Conservation (phyloP, 1,140 invertebrate genomes). For the Ceratina australensis region DNA sequence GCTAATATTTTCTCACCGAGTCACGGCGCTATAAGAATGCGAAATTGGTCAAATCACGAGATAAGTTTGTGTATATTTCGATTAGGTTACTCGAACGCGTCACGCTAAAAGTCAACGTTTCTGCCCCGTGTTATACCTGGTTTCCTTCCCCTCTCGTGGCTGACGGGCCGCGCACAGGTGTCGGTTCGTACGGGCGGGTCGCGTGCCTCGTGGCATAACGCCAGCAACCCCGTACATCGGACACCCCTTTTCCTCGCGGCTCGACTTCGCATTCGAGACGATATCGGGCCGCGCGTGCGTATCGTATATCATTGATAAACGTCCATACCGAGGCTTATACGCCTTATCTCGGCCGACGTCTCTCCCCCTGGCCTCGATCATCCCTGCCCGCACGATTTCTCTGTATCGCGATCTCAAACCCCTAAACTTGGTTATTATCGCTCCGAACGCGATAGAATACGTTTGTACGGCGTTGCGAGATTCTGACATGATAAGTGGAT, state of each 20-base stretch:
- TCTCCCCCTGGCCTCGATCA: constrained; percentile 20
- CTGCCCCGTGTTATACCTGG: too few species aligned
- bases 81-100: background rate
- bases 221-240: constrained; percentile 66
- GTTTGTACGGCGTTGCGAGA: too few species aligned
- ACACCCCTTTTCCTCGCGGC: constrained; percentile 51
- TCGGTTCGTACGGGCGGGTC: constrained; percentile 69
- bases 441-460: background rate
- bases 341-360: constrained; percentile 60
- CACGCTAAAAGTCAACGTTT: constrained; percentile 4
- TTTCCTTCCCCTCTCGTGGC: background rate
- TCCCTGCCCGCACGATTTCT: constrained; percentile 15
- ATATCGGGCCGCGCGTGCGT: constrained; percentile 62
- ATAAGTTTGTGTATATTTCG: too few species aligned
- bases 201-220: constrained; percentile 74
- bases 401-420: constrained; percentile 24
- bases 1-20: too few species aligned
- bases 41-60: background rate
- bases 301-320: constrained; percentile 76
- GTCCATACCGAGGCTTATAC: constrained; percentile 63
- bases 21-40: background rate
- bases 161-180: constrained; percentile 23
- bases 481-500: too few species aligned
- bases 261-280: constrained; percentile 19
- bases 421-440: constrained; percentile 12